Evolutionary conservation across 53 echinoderm and acorn worm species (phyloP), one percentile per base, ranked within the genome.

Genomic region (Luidia sarsii): DNA sequence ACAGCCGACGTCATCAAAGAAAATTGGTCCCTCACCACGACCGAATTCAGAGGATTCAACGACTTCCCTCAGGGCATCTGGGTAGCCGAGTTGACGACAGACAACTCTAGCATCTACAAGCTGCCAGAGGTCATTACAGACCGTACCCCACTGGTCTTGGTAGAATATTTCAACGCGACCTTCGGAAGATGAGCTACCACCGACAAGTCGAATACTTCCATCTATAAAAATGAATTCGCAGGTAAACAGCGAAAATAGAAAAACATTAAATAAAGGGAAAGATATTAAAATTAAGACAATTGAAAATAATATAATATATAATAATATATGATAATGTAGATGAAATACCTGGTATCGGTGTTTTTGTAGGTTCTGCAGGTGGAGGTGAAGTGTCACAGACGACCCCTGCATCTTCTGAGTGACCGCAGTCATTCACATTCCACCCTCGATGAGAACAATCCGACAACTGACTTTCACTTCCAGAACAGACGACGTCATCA

Each of bases 361-460:
- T n/a, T n/a, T n/a, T n/a, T n/a, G n/a, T n/a, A n/a, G n/a, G n/a
- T n/a, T n/a, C 41, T 41, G 41, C 14, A 28, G 14, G 22, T 5
- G 30, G 27, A 16, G 22, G 22, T 4, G 41, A 41, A 41, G 64
- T 15, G 7, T 25, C 3, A 63, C 64, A 63, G 4, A 63, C 32
- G 64, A 63, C 38, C 3, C 2, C 41, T 41, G 41, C 41, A 41
- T 41, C 41, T 11, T 41, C 41, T 41, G 41, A 52, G 46, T 73
- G 74, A 33, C 74, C 74, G 54, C 74, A 73, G 18, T 73, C 50
- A 71, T 13, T 25, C 18, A n/a, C 34, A 1, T 19, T 29, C 74
- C 74, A 73, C 33, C 56, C 56, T 11, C 55, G 33, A 38, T 54
- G 74, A 3, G 24, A 16, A 36, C 74, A 73, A 19, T 73, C 74